Conservation (phyloP, 2,113 vertebrate species). For the Numenius arquata region DNA sequence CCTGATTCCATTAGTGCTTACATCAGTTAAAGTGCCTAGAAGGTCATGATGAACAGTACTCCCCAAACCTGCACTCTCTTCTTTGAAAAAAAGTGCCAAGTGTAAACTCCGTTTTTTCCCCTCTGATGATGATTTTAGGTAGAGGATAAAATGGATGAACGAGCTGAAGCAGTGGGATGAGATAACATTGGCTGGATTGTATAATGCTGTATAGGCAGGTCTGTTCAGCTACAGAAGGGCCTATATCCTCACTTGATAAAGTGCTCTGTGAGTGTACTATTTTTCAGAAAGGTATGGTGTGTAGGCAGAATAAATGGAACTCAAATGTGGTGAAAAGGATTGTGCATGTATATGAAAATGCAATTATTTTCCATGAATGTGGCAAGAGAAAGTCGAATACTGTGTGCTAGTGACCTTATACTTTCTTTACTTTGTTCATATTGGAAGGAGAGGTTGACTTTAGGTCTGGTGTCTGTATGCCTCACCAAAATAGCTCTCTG, state of each 20-base stretch:
- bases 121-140: neutral
- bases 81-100: conserved; percentile 29
- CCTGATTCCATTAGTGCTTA: conserved; percentile 43
- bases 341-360: conserved; percentile 16
- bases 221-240: neutral
- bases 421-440: neutral
- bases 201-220: neutral
- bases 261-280: neutral
- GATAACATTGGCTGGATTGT: neutral
- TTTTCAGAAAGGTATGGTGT: neutral
- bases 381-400: neutral
- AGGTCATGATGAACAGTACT: conserved; percentile 17
- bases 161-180: neutral
- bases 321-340: neutral
- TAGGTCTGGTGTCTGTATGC: neutral
- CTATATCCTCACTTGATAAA: neutral
- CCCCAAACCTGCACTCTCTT: neutral
- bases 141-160: conserved; percentile 14
- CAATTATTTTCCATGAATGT: conserved; percentile 5
- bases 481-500: neutral
- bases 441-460: neutral
- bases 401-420: neutral
- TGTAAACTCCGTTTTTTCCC: neutral
- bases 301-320: conserved; percentile 1
- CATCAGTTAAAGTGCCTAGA: conserved; percentile 36